These are phyloP conservation scores for Phycodurus eques DNA, from an alignment of 2,113 vertebrate genomes.

Conservation along the genomic window DNA sequence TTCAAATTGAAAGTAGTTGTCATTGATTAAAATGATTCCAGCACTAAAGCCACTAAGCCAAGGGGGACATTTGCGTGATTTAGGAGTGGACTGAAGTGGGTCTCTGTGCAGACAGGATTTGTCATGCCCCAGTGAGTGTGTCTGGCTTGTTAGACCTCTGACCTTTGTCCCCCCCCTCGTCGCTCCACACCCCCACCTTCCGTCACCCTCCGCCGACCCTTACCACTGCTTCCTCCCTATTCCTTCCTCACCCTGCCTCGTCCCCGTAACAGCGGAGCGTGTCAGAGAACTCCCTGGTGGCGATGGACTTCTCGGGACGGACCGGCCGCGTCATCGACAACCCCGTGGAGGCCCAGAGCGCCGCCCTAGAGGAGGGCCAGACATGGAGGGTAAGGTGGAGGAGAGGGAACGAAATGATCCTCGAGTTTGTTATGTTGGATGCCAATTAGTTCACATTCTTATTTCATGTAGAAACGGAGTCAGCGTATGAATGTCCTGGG, in stretches of 20 bases:
- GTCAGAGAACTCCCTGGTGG: conserved; percentile 96
- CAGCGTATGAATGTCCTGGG: conserved; percentile 91
- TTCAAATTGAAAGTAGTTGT: neutral
- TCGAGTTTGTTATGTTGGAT: neutral
- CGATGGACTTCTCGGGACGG: conserved; percentile 98
- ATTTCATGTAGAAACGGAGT: conserved; percentile 81
- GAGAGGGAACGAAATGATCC: conserved; percentile 15
- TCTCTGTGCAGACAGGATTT: conserved; percentile 70
- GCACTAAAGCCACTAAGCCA: conserved; percentile 20
- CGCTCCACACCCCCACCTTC: conserved; percentile 1
- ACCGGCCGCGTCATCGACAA: conserved; percentile 97
- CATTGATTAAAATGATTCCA: conserved; percentile 5
- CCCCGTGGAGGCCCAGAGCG: conserved; percentile 91
- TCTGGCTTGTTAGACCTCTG: conserved; percentile 69
- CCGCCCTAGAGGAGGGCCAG: conserved; percentile 94
- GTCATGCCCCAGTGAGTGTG: conserved; percentile 65
- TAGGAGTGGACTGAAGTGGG: conserved; percentile 44
- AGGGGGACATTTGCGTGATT: conserved; percentile 25
- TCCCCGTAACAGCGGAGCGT: conserved; percentile 83
- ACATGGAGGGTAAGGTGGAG: conserved; percentile 86
- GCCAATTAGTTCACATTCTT: neutral
- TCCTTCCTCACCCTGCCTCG: conserved; percentile 11
- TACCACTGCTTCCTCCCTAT: neutral
- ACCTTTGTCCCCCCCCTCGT: conserved; percentile 34
- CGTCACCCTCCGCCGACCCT: conserved; percentile 1